phyloP scores from a whole-genome alignment of 2,113 vertebrate species.

The Protobothrops flavoviridis region DNA sequence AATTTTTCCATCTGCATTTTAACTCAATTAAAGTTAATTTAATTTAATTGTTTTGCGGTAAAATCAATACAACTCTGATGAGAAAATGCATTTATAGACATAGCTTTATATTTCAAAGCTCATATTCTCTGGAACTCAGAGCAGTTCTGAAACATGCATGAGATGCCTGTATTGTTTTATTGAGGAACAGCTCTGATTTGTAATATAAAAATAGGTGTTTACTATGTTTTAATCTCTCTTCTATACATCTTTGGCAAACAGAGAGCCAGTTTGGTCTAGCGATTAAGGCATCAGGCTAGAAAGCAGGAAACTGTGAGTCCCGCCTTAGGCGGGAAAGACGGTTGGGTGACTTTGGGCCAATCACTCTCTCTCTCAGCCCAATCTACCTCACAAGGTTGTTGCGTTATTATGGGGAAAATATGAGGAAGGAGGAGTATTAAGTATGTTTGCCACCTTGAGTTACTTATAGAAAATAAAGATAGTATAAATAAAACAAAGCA shows the following conservation, averaged over 20 bases:
- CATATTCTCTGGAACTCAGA: background rate
- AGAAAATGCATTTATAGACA: background rate
- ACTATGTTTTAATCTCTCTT: background rate
- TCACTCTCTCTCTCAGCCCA: background rate
- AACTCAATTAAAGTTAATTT: background rate
- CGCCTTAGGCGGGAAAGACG: background rate
- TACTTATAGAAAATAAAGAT: background rate
- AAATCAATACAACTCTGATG: background rate
- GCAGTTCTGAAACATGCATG: background rate
- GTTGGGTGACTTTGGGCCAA: background rate
- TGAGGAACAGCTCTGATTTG: background rate
- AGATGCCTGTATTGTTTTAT: background rate
- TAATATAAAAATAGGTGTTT: background rate
- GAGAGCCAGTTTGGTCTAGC: background rate
- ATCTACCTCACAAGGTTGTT: background rate
- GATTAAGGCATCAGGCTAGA: background rate
- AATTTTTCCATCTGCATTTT: background rate
- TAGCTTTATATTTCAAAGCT: background rate
- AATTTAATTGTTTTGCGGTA: background rate
- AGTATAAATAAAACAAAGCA: background rate
- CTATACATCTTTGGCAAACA: background rate
- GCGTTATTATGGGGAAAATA: background rate
- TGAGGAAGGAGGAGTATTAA: background rate
- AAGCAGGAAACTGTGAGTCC: background rate
- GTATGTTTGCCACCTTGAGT: background rate